Evolutionary conservation across 2,888 invertebrate genomes (phyloP).

Genomic region (Creontiades dilutus): DNA sequence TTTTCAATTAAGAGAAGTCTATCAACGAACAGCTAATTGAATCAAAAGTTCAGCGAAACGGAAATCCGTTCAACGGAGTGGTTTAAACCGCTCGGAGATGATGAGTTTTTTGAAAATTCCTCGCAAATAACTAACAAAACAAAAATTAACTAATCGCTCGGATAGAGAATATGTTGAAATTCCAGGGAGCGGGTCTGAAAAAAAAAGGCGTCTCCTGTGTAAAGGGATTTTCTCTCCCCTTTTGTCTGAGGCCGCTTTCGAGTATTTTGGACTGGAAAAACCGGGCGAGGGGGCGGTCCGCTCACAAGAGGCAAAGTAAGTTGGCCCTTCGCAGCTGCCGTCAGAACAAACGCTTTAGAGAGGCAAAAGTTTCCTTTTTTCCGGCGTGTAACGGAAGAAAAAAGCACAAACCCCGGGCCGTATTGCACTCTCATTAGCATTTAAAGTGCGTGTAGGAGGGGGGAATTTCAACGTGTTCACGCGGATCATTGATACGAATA

Average conservation of each 20-base stretch:
- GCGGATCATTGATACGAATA: conserved; percentile 7
- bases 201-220: not conserved
- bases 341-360: not conserved
- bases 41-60: no score
- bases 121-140: not conserved
- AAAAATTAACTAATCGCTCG: not conserved
- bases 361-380: not conserved
- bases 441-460: conserved; percentile 37
- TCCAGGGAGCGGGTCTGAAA: not conserved
- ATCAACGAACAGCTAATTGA: no score
- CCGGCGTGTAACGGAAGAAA: not conserved
- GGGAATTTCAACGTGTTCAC: not conserved
- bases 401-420: not conserved
- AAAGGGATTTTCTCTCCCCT: not conserved
- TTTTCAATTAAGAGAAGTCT: no score
- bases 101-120: no score
- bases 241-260: not conserved
- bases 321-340: no score
- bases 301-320: not conserved
- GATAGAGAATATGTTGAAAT: not conserved
- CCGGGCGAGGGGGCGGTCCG: not conserved
- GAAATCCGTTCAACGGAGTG: no score
- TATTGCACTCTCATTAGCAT: conserved; percentile 46
- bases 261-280: not conserved
- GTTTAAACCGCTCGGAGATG: no score